Conservation (phyloP, 2,113 vertebrate species). For the Lepus americanus region DNA sequence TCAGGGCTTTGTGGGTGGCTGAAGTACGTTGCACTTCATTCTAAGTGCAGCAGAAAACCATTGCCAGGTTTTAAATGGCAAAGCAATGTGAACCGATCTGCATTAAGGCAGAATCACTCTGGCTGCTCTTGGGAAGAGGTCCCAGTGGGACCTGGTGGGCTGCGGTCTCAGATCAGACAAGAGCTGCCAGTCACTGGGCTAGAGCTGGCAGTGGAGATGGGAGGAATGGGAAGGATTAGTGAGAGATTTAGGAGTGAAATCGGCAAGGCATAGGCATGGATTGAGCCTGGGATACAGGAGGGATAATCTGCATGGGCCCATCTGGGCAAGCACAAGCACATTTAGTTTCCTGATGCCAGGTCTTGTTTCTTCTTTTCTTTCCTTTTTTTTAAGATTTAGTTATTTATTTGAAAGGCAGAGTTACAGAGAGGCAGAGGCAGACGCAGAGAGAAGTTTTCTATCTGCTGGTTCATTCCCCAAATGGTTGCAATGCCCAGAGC, state of each 20-base stretch:
- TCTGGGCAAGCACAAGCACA: background rate
- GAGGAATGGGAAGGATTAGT: background rate
- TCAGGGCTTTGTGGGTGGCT: background rate
- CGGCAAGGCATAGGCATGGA: background rate
- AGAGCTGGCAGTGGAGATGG: background rate
- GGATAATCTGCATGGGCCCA: background rate
- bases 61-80: constrained; percentile 1
- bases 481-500: too few species aligned
- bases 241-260: background rate
- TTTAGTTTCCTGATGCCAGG: background rate
- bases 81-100: background rate
- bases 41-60: background rate
- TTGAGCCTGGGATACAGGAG: background rate
- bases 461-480: too few species aligned
- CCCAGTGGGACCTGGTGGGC: background rate
- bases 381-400: too few species aligned
- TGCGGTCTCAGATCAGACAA: background rate
- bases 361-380: background rate
- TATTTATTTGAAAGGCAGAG: too few species aligned
- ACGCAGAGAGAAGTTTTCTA: too few species aligned
- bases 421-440: too few species aligned
- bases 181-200: background rate
- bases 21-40: background rate
- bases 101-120: background rate
- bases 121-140: background rate